Percentiles rank a stretch among this genome's conserved stretches.
Conservation (phyloP, 2,888 invertebrate species). For the Zygothrica quintamaculata region DNA sequence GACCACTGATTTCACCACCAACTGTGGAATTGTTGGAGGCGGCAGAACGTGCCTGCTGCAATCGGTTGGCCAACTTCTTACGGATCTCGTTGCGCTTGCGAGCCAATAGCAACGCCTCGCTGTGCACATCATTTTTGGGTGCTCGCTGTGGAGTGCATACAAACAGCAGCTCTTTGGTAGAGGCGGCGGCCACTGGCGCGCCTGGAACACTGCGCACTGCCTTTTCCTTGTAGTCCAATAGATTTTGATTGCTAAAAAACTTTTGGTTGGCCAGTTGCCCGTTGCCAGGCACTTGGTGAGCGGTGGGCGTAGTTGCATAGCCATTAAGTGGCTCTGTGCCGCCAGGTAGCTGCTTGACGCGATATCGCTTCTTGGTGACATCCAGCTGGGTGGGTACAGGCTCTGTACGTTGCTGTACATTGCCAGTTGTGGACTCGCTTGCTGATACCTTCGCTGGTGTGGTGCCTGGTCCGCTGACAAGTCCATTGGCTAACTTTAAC, state of each 20-base stretch:
- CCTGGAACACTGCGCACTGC: slow-evolving; percentile 24
- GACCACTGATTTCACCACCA: slow-evolving; percentile 4
- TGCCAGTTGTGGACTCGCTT: slow-evolving; percentile 11
- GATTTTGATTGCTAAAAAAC: slow-evolving; percentile 83
- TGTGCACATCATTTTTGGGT: slow-evolving; percentile 70
- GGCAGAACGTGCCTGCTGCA: slow-evolving; percentile 56
- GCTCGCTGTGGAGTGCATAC: slow-evolving; percentile 83
- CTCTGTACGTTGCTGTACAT: slow-evolving; percentile 43
- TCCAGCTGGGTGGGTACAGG: slow-evolving; percentile 68
- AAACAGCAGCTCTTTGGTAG: slow-evolving; percentile 83
- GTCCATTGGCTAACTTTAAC: slow-evolving; percentile 21
- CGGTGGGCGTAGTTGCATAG: slow-evolving; percentile 82
- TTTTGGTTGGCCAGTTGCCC: slow-evolving; percentile 81
- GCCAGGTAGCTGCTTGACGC: slow-evolving; percentile 66
- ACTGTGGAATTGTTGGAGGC: slow-evolving; percentile 17
- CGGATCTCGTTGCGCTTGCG: slow-evolving; percentile 81
- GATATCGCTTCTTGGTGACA: slow-evolving; percentile 75
- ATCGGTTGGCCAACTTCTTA: slow-evolving; percentile 70
- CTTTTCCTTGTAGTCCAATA: slow-evolving; percentile 80
- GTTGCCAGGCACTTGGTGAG: slow-evolving; percentile 74
- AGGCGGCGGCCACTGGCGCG: slow-evolving; percentile 62
- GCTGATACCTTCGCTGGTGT: slow-evolving; percentile 50
- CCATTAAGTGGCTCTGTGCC: slow-evolving; percentile 76
- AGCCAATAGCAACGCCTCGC: slow-evolving; percentile 75
- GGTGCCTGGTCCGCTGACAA: not conserved